A percentile compares a stretch with the other conserved stretches of the same genome.
These are phyloP conservation scores for Oryzias woworae DNA, from an alignment of 2,113 vertebrate species.

Conservation along the genomic window DNA sequence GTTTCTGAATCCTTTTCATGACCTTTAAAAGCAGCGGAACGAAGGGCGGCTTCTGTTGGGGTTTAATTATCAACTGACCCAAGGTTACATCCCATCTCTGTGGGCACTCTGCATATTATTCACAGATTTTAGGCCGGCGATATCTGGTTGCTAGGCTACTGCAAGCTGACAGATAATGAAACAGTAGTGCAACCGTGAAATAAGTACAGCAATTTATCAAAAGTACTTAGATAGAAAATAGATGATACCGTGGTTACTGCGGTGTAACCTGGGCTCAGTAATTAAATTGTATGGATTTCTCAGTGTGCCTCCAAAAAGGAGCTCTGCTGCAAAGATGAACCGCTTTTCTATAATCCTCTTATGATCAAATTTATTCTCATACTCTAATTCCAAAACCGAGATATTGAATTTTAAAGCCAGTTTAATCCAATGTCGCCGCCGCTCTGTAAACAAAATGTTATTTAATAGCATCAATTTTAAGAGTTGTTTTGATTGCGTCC, in stretches of 20 bases:
- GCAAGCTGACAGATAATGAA: constrained; percentile 17
- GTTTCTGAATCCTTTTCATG: constrained; percentile 4
- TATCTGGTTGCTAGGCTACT: constrained; percentile 12
- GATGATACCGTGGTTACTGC: not conserved
- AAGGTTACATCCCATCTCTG: constrained; percentile 47
- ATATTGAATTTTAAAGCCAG: constrained; percentile 55
- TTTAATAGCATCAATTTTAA: constrained; percentile 1
- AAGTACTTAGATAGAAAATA: constrained; percentile 1
- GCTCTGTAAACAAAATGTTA: constrained; percentile 17
- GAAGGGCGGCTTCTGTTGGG: constrained; percentile 51
- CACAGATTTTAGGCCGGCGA: constrained; percentile 34
- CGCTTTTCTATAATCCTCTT: constrained; percentile 51
- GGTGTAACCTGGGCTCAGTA: constrained; percentile 3
- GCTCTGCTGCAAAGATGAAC: constrained; percentile 30
- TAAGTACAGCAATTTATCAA: constrained; percentile 1
- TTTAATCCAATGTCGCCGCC: constrained; percentile 51
- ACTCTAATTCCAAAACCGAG: constrained; percentile 55
- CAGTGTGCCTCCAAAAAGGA: constrained; percentile 12
- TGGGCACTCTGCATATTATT: constrained; percentile 36
- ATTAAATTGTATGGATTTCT: constrained; percentile 14
- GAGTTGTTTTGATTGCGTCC: constrained; percentile 11
- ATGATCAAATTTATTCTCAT: constrained; percentile 46
- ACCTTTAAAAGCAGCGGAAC: constrained; percentile 56
- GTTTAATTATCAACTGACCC: constrained; percentile 64
- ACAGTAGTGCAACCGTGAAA: constrained; percentile 1